These are phyloP conservation scores for Drosophila neocordata DNA, from an alignment of 1,140 invertebrate genomes.

Conservation along the genomic window DNA sequence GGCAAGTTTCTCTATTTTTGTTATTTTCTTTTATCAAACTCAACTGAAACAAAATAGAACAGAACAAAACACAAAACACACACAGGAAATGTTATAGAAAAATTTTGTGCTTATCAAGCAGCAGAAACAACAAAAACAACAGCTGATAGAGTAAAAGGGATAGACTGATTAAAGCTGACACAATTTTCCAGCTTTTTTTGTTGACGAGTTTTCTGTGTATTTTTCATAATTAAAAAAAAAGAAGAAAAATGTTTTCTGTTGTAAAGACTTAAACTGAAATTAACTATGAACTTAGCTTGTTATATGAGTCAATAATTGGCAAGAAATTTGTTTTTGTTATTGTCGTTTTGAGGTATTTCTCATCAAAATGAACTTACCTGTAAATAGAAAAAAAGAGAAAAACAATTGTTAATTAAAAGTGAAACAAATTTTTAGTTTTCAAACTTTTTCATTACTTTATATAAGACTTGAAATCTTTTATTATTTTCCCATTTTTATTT, in stretches of 20 bases:
- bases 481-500: too few relatives aligned
- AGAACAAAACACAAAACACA: not conserved
- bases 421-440: too few relatives aligned
- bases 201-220: slow-evolving; percentile 41
- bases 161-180: slow-evolving; percentile 29
- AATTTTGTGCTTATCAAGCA: slow-evolving; percentile 58
- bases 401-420: slow-evolving; percentile 3
- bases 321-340: not conserved
- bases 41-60: not conserved
- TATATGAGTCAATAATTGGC: not conserved
- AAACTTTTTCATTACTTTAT: too few relatives aligned
- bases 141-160: slow-evolving; percentile 1
- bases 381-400: slow-evolving; percentile 23
- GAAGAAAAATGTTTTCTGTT: not conserved
- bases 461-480: too few relatives aligned
- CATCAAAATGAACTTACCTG: slow-evolving; percentile 52
- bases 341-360: not conserved
- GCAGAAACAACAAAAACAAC: not conserved
- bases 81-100: slow-evolving; percentile 72
- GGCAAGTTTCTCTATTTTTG: slow-evolving; percentile 40
- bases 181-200: slow-evolving; percentile 27
- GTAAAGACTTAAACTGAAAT: not conserved
- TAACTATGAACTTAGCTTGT: slow-evolving; percentile 48
- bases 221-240: slow-evolving; percentile 55
- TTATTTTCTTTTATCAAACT: slow-evolving; percentile 58